A percentile compares a stretch with the other conserved stretches of the same genome.
These are phyloP conservation scores for Laticauda laticaudata DNA, from an alignment of 2,113 vertebrate genomes.

Conservation along the genomic window DNA sequence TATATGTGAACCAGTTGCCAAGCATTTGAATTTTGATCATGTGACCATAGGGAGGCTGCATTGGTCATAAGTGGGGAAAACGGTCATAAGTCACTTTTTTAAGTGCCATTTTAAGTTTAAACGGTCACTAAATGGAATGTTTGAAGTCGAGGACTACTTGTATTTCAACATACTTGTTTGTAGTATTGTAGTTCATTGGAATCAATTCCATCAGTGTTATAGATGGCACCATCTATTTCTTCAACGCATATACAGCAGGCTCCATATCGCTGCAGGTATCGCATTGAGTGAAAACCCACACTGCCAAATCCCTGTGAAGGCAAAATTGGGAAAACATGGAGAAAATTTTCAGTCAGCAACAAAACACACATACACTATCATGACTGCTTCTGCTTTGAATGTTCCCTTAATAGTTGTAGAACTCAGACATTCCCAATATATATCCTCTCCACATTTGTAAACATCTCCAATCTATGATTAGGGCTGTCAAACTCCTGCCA, in stretches of 20 bases:
- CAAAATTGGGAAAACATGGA: background rate
- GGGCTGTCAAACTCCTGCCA: no score
- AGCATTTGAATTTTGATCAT: background rate
- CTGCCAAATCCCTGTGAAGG: constrained; percentile 28
- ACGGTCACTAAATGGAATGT: background rate
- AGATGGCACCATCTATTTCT: background rate
- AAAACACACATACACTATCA: background rate
- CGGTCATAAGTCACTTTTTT: background rate
- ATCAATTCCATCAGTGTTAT: background rate
- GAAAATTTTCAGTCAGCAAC: background rate
- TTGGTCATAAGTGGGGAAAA: background rate
- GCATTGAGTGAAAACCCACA: constrained; percentile 16
- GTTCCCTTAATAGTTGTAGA: background rate
- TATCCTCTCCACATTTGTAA: background rate
- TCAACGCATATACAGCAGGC: background rate
- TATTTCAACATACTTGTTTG: background rate
- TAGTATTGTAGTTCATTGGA: constrained; percentile 1
- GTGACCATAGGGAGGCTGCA: background rate
- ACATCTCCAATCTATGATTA: background rate
- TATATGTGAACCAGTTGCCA: background rate
- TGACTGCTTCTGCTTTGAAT: background rate
- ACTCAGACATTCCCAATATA: background rate
- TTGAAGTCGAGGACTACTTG: background rate
- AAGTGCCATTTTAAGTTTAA: background rate
- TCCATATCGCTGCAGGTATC: background rate